Percentiles rank a stretch among this genome's conserved stretches.
These are phyloP conservation scores for Acanthoscelides obtectus DNA, from an alignment of 2,888 invertebrate species.

Conservation along the genomic window DNA sequence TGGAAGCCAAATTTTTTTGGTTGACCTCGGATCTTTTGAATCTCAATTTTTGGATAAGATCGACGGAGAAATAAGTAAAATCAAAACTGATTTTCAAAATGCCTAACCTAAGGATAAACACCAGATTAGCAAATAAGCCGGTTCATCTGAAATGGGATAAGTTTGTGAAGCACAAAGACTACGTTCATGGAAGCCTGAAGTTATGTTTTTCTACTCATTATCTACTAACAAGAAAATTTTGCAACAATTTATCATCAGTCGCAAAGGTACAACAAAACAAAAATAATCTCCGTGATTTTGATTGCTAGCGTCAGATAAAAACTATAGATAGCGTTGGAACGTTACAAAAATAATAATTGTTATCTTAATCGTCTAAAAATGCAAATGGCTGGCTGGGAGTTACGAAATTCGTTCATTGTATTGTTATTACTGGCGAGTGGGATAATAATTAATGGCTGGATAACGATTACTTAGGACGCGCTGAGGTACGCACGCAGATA, in stretches of 20 bases:
- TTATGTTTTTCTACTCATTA: too few relatives aligned
- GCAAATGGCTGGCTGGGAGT: not conserved
- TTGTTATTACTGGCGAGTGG: not conserved
- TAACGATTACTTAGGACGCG: not conserved
- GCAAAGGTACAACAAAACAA: not conserved
- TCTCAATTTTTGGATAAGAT: too few relatives aligned
- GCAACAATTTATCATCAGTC: not conserved
- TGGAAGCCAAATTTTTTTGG: too few relatives aligned
- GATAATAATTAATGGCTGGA: not conserved
- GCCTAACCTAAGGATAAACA: too few relatives aligned
- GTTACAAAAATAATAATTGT: not conserved
- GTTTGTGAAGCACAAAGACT: too few relatives aligned
- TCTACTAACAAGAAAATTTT: not conserved
- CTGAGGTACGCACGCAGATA: not conserved
- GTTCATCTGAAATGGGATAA: too few relatives aligned
- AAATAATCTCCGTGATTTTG: not conserved
- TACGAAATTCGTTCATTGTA: not conserved
- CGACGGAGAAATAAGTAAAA: too few relatives aligned
- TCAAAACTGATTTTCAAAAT: too few relatives aligned
- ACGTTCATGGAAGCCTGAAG: too few relatives aligned
- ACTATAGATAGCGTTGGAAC: not conserved
- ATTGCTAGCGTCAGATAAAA: not conserved
- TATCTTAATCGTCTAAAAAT: not conserved
- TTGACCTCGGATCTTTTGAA: too few relatives aligned
- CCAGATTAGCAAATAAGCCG: too few relatives aligned